Evolutionary conservation across 92 coral and sea anemone genomes (phyloP), one percentile per base, ranked within the genome.

Genomic region (Porites lobata): DNA sequence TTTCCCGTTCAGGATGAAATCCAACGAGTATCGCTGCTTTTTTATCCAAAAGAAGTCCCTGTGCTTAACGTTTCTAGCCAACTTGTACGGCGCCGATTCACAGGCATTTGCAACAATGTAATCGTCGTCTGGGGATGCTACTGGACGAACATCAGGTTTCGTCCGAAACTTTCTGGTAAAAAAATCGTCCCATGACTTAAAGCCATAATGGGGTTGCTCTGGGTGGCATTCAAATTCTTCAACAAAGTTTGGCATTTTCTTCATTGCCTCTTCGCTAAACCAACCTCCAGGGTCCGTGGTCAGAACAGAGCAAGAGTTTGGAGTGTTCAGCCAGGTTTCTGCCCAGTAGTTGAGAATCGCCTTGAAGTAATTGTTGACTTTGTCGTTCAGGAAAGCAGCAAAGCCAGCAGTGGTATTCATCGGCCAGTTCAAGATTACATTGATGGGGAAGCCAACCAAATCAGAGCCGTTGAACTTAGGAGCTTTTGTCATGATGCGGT

Each of bases 111-210:
- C 47, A 38, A 38, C 47, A 38, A 38, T 38, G 47, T 38, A 38
- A 38, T 38, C 80, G 52, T 92, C 83, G 54, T 78, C 56, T 26
- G 94, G 94, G 65, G 78, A 64, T 72, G 57, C 94, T 21, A 92
- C 92, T 56, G 94, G 94, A 66, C 94, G 94, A 53, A 84, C 79
- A n/a, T 90, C 92, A 78, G 21, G 83, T 38, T 38, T 38, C 47
- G 47, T 38, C 69, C 94, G 92, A 56, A 81, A 92, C 83, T 92
- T 80, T 79, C 94, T 83, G 80, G 90, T 85, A 81, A 92, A 92
- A 18, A 92, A 92, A 69, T 92, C 94, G 74, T 92, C 94, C 94
- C 94, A 92, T n/a, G 94, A 92, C 79, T 65, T 88, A 51, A 21
- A 92, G 53, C 94, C 94, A 74, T 92, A 68, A 84, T 88, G 76